Evolutionary conservation across 2,888 invertebrate genomes (phyloP), one percentile per base, ranked within the genome.

Genomic region (Helobdella robusta): DNA sequence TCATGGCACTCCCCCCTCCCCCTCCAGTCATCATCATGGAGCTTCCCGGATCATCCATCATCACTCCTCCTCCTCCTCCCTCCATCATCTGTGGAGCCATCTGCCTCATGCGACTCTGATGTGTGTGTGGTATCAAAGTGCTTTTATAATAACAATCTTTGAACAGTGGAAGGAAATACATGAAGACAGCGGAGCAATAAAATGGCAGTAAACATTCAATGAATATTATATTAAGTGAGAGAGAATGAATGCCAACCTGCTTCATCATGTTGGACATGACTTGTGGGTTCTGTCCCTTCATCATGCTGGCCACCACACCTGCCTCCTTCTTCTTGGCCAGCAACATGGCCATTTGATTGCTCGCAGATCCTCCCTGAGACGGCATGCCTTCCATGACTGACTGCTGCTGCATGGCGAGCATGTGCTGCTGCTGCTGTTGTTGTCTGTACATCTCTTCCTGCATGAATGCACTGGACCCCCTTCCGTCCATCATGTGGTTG

Each of bases 401-500:
- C 58, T 59, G 67, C 35, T 70, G 70, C 20, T 65, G 50, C 44
- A 54, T 59, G 40, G 54, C 36, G 3, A 58, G 15, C 32, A 50
- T 54, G 11, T 50, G 46, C 44, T 35, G 56, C 25, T 34, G 20
- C 15, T 32, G 36, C 32, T 40, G 50, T 30, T 48, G 64, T 35
- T 48, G 64, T 35, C 46, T 56, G 50, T 66, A 59, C 18, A 59
- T 46, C 28, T 66, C 63, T 32, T 64, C 64, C 18, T 35, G 65
- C 32, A 64, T 36, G 64, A 35, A 54, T 1, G 59, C n/a, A 23
- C 32, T 56, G 4, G 30, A 28, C n/a, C 56, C 56, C 60, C 44
- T 40, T 25, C 62, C 50, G 76, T 71, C 76, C 78, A 71, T 74
- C 76, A 72, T 74, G 70, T 65, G 66, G 65, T 64, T 71, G 73